A percentile compares a stretch with the other conserved stretches of the same genome.
Evolutionary conservation across 2,888 invertebrate genomes (phyloP).

Genomic region (Leptinotarsa haldemani): DNA sequence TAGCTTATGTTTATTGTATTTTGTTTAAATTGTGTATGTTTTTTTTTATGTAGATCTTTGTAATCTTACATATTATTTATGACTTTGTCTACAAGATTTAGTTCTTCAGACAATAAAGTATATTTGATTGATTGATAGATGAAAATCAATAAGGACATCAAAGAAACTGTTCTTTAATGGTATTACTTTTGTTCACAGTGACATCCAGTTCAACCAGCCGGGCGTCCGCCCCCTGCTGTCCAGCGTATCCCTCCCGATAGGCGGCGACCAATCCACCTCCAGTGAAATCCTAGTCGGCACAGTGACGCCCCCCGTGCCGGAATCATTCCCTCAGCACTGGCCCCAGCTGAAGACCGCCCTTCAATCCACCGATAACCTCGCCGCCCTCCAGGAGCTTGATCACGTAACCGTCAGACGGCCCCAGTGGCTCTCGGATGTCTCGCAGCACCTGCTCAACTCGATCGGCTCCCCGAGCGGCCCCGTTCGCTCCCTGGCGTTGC

Average conservation of each 20-base stretch:
- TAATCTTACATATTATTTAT: too few species aligned
- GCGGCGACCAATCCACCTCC: slow-evolving; percentile 64
- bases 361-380: slow-evolving; percentile 68
- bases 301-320: slow-evolving; percentile 64
- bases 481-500: slow-evolving; percentile 78
- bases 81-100: too few species aligned
- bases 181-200: slow-evolving; percentile 59
- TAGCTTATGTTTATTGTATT: too few species aligned
- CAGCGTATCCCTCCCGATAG: slow-evolving; percentile 71
- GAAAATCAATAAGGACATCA: too few species aligned
- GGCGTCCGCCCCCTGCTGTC: slow-evolving; percentile 71
- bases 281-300: slow-evolving; percentile 69
- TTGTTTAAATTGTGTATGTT: too few species aligned
- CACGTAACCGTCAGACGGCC: slow-evolving; percentile 77
- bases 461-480: slow-evolving; percentile 73
- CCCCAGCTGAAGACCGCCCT: slow-evolving; percentile 66
- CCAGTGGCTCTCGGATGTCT: slow-evolving; percentile 74
- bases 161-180: too few species aligned
- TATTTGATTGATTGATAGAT: too few species aligned
- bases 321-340: slow-evolving; percentile 67
- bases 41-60: too few species aligned
- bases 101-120: too few species aligned
- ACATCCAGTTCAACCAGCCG: slow-evolving; percentile 71
- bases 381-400: slow-evolving; percentile 80
- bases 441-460: slow-evolving; percentile 73